Evolutionary conservation across 2,888 invertebrate species (phyloP), one percentile per base, ranked within the genome.

Genomic region (Harpalus rufipes): DNA sequence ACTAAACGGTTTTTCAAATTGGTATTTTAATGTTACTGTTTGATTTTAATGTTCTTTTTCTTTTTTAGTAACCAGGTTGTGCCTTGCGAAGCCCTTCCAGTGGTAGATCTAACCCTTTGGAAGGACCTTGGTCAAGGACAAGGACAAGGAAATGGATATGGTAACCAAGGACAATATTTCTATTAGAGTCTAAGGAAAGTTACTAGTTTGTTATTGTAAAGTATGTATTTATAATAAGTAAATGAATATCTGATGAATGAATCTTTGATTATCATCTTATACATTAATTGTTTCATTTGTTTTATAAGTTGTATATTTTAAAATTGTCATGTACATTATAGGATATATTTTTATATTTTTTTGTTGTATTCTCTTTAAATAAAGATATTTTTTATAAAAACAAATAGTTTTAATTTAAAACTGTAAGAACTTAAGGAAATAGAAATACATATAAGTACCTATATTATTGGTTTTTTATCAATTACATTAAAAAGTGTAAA

Each of bases 311-410:
- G 63, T 63, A 63, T 25, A 63, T 63, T 63, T 25, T 63, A 63
- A 68, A 68, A 39, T 68, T 63, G 41, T 68, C 68, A 68, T 68
- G 68, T 68, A 68, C 68, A 68, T 68, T 68, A 7, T 39, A 68
- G 41, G n/a, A 16, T 68, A 63, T 68, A 68, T 68, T 68, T 68
- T 68, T 68, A 16, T 68, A 68, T 68, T 32, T 32, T 32, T 32
- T 68, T 68, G 68, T 68, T 68, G 12, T 68, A 39, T 68, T 68
- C 14, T 68, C 68, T 32, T 39, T 32, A 16, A 68, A 68, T 68
- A 39, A 39, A 68, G n/a, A 68, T 68, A 39, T 68, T 68, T 68
- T 39, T 68, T 68, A 25, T 32, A 32, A 32, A 32, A 32, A 2
- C n/a, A 21, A 21, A 5, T 32, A 4, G 32, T 32, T 32, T 6